phyloP scores from a whole-genome alignment of 2,888 invertebrate species.

The Hydraecia micacea region DNA sequence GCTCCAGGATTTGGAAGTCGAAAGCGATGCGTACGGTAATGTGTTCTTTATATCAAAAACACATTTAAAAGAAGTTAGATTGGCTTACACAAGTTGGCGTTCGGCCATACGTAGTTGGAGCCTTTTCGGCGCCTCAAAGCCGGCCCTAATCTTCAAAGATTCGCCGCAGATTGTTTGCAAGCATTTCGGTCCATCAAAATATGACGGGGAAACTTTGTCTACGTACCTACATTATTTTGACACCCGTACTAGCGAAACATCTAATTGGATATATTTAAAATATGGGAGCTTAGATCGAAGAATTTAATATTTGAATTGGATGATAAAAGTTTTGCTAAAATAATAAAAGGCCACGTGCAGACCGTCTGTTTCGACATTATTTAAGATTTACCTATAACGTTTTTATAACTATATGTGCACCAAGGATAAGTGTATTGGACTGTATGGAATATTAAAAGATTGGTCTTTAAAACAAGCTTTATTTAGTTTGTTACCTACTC shows the following conservation, averaged over 20 bases:
- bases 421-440: constrained; percentile 5
- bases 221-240: constrained; percentile 79
- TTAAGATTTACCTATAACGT: not conserved
- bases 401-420: too few species aligned
- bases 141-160: constrained; percentile 87
- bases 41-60: constrained; percentile 90
- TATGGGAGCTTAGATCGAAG: not conserved
- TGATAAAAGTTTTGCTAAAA: not conserved
- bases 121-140: constrained; percentile 85
- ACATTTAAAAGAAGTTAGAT: constrained; percentile 91
- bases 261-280: constrained; percentile 45
- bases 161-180: constrained; percentile 88
- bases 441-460: constrained; percentile 68
- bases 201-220: constrained; percentile 81
- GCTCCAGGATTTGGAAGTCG: constrained; percentile 82
- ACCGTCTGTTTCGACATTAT: not conserved
- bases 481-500: constrained; percentile 85
- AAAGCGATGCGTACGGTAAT: constrained; percentile 86
- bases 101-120: constrained; percentile 87
- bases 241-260: constrained; percentile 66
- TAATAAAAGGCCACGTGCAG: not conserved
- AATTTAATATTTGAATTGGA: not conserved
- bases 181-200: constrained; percentile 86
- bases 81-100: constrained; percentile 89
- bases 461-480: constrained; percentile 88